Conservation (phyloP, 2,113 vertebrate species). For the Hemibagrus wyckioides region DNA sequence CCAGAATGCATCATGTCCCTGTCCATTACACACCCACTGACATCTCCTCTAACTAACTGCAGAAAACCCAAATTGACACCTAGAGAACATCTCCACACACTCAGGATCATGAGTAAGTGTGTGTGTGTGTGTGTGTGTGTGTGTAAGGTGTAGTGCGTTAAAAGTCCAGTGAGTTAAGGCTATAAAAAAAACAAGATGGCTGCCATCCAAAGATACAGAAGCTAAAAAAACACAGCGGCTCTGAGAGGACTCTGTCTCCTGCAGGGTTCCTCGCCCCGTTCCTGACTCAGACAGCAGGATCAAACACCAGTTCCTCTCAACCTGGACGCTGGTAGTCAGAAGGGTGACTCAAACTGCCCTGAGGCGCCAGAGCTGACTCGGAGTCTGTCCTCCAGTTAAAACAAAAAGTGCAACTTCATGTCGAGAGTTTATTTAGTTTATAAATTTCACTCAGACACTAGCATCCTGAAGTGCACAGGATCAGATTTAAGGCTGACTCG, state of each 20-base stretch:
- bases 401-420: background rate
- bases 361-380: background rate
- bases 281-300: constrained; percentile 41
- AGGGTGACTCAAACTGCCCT: constrained; percentile 27
- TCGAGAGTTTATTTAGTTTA: background rate
- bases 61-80: background rate
- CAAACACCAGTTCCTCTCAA: constrained; percentile 35
- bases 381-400: background rate
- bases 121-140: background rate
- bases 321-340: constrained; percentile 42
- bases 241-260: constrained; percentile 24
- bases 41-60: background rate
- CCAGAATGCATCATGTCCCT: background rate
- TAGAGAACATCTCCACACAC: background rate
- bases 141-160: too few species aligned
- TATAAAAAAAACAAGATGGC: constrained; percentile 9
- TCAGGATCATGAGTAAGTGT: background rate
- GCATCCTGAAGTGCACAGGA: background rate
- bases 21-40: background rate
- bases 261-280: constrained; percentile 15
- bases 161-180: background rate
- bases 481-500: background rate
- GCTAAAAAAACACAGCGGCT: constrained; percentile 30
- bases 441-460: background rate
- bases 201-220: constrained; percentile 11